A percentile compares a stretch with the other conserved stretches of the same genome.
These are phyloP conservation scores for Semicossyphus pulcher DNA, from an alignment of 2,113 vertebrate species.

Conservation along the genomic window DNA sequence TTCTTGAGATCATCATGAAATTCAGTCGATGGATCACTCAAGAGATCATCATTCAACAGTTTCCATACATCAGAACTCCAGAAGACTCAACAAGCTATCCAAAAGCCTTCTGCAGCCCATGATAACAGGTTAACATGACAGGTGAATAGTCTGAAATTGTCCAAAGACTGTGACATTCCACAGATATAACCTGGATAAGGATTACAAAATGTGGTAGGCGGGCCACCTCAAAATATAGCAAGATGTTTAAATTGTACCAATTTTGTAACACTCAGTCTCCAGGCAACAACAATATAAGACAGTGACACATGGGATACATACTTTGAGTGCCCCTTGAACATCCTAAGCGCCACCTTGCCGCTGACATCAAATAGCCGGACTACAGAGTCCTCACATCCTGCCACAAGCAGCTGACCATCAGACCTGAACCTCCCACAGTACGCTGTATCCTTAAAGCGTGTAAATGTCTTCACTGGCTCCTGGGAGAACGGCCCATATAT, in stretches of 20 bases:
- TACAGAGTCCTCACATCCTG: conserved; percentile 90
- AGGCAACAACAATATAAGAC: background rate
- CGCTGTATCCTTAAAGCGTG: conserved; percentile 91
- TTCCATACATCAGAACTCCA: background rate
- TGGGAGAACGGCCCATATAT: conserved; percentile 93
- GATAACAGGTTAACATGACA: background rate
- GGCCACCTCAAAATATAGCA: background rate
- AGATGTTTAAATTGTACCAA: background rate
- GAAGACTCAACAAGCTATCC: background rate
- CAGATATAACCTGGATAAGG: no score
- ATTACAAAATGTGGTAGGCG: background rate
- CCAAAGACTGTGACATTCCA: no score
- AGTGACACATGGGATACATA: conserved; percentile 73
- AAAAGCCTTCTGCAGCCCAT: background rate
- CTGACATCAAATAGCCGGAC: conserved; percentile 90
- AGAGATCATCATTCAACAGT: conserved; percentile 63
- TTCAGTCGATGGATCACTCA: conserved; percentile 79
- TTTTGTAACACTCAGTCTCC: no score
- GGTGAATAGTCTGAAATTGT: background rate
- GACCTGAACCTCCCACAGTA: conserved; percentile 91
- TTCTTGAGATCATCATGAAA: conserved; percentile 64
- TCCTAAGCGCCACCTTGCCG: conserved; percentile 90
- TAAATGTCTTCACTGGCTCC: conserved; percentile 93
- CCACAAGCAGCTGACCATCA: conserved; percentile 91
- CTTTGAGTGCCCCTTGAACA: conserved; percentile 93